Percentiles rank a stretch among this genome's conserved stretches.
Conservation (phyloP, 2,888 invertebrate species). For the Oscheius sp. region DNA sequence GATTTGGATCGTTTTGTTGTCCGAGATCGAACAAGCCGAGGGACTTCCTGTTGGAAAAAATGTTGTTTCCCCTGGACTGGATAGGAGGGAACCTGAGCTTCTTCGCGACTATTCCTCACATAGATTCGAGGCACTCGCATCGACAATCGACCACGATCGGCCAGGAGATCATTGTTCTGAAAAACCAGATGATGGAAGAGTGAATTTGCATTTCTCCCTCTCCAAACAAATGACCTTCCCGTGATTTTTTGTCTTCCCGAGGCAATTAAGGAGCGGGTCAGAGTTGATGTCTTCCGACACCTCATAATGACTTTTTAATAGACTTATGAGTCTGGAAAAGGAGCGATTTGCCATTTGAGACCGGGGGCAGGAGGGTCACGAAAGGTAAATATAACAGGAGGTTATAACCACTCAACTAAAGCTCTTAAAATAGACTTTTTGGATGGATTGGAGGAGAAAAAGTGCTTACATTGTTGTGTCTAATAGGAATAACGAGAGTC, state of each 20-base stretch:
- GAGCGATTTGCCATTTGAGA: too few relatives aligned
- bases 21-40: conserved; percentile 16
- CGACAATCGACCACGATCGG: conserved; percentile 34
- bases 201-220: background rate
- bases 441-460: background rate
- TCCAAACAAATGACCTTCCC: conserved; percentile 8
- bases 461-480: conserved; percentile 20
- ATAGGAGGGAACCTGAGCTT: background rate
- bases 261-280: conserved; percentile 9
- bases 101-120: conserved; percentile 26
- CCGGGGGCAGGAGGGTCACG: background rate
- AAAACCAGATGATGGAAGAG: background rate
- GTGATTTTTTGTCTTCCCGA: background rate
- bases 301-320: background rate
- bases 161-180: conserved; percentile 34
- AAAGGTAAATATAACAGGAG: background rate
- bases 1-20: conserved; percentile 33
- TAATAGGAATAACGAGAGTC: conserved; percentile 30
- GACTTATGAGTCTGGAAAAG: too few relatives aligned
- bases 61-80: background rate
- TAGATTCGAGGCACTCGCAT: conserved; percentile 35
- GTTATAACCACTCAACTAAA: too few relatives aligned
- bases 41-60: conserved; percentile 20
- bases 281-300: background rate
- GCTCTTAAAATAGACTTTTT: too few relatives aligned